Base-by-base conservation (phyloP, 2,888 invertebrate genomes). In the Pterostichus niger region DNA sequence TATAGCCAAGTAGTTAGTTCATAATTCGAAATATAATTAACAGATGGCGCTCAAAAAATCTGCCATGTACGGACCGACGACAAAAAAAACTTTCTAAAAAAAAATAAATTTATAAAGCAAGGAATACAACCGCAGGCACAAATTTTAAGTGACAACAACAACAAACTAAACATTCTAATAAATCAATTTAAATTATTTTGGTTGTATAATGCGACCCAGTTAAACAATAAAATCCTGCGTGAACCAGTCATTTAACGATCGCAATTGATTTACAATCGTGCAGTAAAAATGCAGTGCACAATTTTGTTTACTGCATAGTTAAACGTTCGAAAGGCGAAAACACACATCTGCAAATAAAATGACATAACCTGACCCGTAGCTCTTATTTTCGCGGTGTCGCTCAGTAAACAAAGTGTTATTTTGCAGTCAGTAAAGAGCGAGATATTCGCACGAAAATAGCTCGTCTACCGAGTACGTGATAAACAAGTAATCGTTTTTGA, bases 401-500 rank as follows among this genome's bases (percentile, higher is more conserved):
- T 35, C 10, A 40, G 81, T 81, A 81, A 81, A 81, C 81, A 81
- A 81, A 81, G 71, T 71, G 81, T 81, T 81, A 81, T 81, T 81
- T 81, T 56, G 35, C 31, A 49, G 64, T 44, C 64, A 49, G 44
- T 17, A 76, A 3, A 76, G 68, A 49, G 81, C 81, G 73, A 71
- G 81, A 81, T 81, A 81, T 56, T 81, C 44, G 68, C 17, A 73
- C 68, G 31, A 81, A 81, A 81, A 81, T 81, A 81, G 73, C 81
- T 64, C 73, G 24, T 11, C 24, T 6, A 59, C 6, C 6, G 59
- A 17, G 17, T 46, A 73, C 52, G 52, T 75, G 75, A 75, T 75
- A 75, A 75, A 75, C 75, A 75, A 75, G 33, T 75, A 49, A 75
- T 75, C 75, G 52, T 64, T 17, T 64, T 33, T 31, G 75, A 44